A percentile compares a stretch with the other conserved stretches of the same genome.
Conservation (phyloP, 2,888 invertebrate genomes). For the Tetheella fluctuosa region DNA sequence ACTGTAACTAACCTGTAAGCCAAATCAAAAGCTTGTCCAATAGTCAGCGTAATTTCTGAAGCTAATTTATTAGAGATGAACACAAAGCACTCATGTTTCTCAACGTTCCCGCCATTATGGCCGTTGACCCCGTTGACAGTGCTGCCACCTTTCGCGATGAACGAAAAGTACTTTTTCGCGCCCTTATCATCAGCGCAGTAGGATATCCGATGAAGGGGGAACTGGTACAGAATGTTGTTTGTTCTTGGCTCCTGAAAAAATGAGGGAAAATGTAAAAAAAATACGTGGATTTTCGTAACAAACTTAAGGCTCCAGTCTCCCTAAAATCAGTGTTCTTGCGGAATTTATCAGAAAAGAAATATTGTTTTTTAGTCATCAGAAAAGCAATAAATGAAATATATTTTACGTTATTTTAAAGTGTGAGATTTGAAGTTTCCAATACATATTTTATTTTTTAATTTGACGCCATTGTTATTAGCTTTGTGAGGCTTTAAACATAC, state of each 20-base stretch:
- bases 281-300: no score
- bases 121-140: slow-evolving; percentile 65
- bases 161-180: slow-evolving; percentile 98
- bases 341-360: no score
- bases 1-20: slow-evolving; percentile 92
- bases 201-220: slow-evolving; percentile 98
- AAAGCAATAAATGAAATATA: no score
- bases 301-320: no score
- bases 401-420: no score
- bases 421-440: no score
- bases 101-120: slow-evolving; percentile 78
- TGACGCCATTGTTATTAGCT: no score
- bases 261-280: slow-evolving; percentile 14
- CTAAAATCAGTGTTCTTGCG: no score
- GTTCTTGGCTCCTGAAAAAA: slow-evolving; percentile 86
- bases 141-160: slow-evolving; percentile 90
- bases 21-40: slow-evolving; percentile 99
- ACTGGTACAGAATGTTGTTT: slow-evolving; percentile 95
- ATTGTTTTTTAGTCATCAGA: no score
- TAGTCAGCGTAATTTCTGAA: slow-evolving; percentile 98
- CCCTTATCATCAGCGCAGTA: slow-evolving; percentile 99
- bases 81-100: slow-evolving; percentile 97
- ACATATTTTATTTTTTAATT: no score
- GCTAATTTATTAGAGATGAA: slow-evolving; percentile 98
- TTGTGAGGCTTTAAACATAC: no score